A percentile compares a stretch with the other conserved stretches of the same genome.
Conservation (phyloP, 2,113 vertebrate species). For the Corythaeola cristata region DNA sequence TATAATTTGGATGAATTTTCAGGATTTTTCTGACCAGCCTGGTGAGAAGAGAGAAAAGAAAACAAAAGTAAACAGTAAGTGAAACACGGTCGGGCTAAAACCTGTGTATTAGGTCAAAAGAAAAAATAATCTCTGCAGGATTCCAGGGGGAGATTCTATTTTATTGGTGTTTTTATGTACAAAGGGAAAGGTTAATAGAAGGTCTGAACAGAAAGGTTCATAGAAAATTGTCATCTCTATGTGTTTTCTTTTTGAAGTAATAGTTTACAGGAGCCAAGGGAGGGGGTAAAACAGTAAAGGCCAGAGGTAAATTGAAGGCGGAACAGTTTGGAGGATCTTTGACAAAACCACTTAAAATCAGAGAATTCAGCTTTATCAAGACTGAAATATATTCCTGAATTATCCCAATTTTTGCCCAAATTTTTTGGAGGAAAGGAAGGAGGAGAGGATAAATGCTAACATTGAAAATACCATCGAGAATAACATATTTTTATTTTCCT, state of each 20-base stretch:
- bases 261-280: conserved; percentile 28
- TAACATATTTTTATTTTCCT: neutral
- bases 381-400: neutral
- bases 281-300: conserved; percentile 32
- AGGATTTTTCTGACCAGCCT: neutral
- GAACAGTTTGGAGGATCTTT: neutral
- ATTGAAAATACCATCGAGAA: neutral
- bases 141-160: conserved; percentile 20
- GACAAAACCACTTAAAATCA: neutral
- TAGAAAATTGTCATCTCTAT: conserved; percentile 57
- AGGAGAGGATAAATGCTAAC: neutral
- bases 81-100: neutral
- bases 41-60: neutral
- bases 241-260: conserved; percentile 54
- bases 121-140: conserved; percentile 43
- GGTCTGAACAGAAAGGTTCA: conserved; percentile 42
- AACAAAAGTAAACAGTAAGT: conserved; percentile 5
- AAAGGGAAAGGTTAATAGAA: conserved; percentile 63
- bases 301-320: conserved; percentile 39
- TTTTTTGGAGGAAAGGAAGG: neutral
- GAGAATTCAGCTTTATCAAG: neutral
- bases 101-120: conserved; percentile 31
- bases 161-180: conserved; percentile 60
- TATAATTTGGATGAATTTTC: neutral
- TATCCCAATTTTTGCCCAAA: neutral